Conservation (phyloP, 2,113 vertebrate species). For the Stigmatopora argus region DNA sequence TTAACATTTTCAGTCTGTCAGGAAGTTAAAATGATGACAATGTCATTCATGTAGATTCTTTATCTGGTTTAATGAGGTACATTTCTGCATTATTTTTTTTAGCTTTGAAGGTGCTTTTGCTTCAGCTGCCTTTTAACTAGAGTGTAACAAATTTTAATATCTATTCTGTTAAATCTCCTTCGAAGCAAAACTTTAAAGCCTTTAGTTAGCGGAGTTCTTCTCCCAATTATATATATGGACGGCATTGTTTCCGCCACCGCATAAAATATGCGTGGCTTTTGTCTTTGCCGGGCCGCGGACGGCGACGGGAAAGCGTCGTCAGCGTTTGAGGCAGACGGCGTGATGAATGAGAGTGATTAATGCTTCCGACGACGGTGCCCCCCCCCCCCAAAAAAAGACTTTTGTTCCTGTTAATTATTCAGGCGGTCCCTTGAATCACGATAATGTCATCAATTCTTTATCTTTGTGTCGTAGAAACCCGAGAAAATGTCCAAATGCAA, state of each 20-base stretch:
- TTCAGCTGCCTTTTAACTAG: neutral
- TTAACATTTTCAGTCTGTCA: neutral
- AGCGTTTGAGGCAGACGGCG: constrained; percentile 23
- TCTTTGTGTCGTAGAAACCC: constrained; percentile 15
- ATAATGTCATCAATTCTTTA: constrained; percentile 40
- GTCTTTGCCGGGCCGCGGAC: constrained; percentile 13
- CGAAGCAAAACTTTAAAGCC: constrained; percentile 25
- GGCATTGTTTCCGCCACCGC: constrained; percentile 34
- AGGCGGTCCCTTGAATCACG: constrained; percentile 35
- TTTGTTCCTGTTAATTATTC: constrained; percentile 56
- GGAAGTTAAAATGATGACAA: neutral
- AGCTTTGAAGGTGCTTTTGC: neutral
- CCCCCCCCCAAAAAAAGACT: constrained; percentile 23
- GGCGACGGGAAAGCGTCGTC: neutral
- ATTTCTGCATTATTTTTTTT: neutral
- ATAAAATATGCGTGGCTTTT: constrained; percentile 31
- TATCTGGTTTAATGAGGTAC: neutral
- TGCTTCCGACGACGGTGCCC: constrained; percentile 57
- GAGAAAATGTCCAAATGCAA: neutral
- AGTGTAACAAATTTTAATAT: constrained; percentile 16
- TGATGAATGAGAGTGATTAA: constrained; percentile 44
- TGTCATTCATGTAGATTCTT: neutral
- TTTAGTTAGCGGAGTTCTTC: constrained; percentile 21
- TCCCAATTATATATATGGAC: constrained; percentile 23
- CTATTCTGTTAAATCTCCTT: constrained; percentile 30